Conservation (phyloP, 2,888 invertebrate genomes). For the Seira ritae region DNA sequence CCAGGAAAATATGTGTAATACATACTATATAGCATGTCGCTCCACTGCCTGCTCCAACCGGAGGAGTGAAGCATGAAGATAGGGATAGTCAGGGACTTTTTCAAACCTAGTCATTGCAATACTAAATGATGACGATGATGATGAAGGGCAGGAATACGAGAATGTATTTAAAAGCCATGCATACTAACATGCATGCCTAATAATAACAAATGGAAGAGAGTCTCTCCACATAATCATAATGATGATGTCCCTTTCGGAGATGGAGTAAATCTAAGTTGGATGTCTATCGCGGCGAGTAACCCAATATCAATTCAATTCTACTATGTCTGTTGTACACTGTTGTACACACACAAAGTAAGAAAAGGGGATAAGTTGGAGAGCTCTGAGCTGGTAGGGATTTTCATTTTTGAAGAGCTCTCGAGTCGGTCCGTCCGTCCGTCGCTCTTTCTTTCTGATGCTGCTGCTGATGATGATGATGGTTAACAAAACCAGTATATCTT, state of each 20-base stretch:
- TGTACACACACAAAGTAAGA: no score
- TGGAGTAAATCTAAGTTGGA: constrained; percentile 13
- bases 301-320: not conserved
- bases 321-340: not conserved
- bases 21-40: not conserved
- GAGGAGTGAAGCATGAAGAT: not conserved
- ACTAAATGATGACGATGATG: not conserved
- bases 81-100: not conserved
- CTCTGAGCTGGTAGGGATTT: no score
- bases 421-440: no score
- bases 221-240: not conserved
- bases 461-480: no score
- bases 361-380: no score
- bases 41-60: constrained; percentile 1
- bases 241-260: constrained; percentile 10
- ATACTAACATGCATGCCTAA: no score
- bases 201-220: not conserved
- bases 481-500: constrained; percentile 13
- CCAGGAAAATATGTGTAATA: constrained; percentile 53
- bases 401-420: not conserved
- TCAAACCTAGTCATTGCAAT: not conserved
- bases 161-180: not conserved
- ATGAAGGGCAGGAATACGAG: constrained; percentile 13
- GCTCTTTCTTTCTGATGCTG: no score
- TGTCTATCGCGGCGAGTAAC: not conserved